These are phyloP conservation scores for Chorisops tibialis DNA, from an alignment of 2,888 invertebrate genomes.

Conservation along the genomic window DNA sequence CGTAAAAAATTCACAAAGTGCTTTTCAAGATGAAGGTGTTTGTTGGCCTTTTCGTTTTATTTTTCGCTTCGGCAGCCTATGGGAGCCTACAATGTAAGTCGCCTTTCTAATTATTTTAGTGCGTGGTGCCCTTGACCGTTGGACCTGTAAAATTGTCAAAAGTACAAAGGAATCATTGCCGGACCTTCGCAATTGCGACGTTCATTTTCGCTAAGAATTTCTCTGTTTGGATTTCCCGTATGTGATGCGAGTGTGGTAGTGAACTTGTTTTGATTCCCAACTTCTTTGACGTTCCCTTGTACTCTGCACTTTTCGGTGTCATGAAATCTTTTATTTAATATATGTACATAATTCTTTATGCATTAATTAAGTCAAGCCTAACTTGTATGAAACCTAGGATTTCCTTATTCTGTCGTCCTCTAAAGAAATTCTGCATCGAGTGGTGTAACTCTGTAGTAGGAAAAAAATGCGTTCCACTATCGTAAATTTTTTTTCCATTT, in stretches of 20 bases:
- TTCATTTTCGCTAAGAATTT: not conserved
- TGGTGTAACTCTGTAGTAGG: too few species aligned
- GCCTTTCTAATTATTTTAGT: slow-evolving; percentile 15
- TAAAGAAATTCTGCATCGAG: too few species aligned
- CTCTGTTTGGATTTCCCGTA: not conserved
- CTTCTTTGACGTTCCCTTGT: not conserved
- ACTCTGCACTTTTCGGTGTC: too few species aligned
- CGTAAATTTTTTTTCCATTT: too few species aligned
- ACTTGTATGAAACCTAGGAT: too few species aligned
- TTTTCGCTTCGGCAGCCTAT: slow-evolving; percentile 48
- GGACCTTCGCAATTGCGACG: not conserved
- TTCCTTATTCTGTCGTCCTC: too few species aligned
- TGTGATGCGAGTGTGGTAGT: not conserved
- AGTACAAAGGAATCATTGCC: not conserved
- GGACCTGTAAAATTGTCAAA: not conserved
- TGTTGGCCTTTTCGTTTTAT: slow-evolving; percentile 53
- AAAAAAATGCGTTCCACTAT: too few species aligned
- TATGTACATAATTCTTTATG: too few species aligned
- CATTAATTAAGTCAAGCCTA: too few species aligned
- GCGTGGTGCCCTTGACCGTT: not conserved
- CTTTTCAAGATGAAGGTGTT: slow-evolving; percentile 57
- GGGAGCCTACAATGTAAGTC: slow-evolving; percentile 68
- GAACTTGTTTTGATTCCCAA: not conserved
- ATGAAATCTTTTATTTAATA: too few species aligned
- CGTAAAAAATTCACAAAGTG: slow-evolving; percentile 40